Evolutionary conservation across 2,888 invertebrate species (phyloP).

Genomic region (Drosophila picticornis): DNA sequence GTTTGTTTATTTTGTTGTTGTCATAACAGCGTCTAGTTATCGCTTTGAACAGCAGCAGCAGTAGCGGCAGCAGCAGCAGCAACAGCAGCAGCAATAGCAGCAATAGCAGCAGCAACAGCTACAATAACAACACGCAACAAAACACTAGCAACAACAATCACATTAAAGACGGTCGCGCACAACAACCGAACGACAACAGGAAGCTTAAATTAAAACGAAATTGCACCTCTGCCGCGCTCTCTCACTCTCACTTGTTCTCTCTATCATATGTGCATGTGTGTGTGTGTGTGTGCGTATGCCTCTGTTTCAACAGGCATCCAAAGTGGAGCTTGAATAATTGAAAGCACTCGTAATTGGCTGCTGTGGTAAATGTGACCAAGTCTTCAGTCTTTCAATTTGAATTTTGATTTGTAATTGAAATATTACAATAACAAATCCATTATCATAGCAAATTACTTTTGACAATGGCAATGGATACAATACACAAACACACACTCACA

Average conservation of each 20-base stretch:
- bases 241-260: neutral
- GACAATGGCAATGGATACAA: slow-evolving; percentile 14
- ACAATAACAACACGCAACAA: slow-evolving; percentile 31
- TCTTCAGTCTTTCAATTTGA: slow-evolving; percentile 12
- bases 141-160: slow-evolving; percentile 35
- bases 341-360: slow-evolving; percentile 11
- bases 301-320: neutral
- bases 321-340: slow-evolving; percentile 24
- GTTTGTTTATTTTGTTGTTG: slow-evolving; percentile 60
- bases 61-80: slow-evolving; percentile 21
- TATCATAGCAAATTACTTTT: slow-evolving; percentile 46
- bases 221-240: slow-evolving; percentile 17
- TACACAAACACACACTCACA: neutral
- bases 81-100: slow-evolving; percentile 8
- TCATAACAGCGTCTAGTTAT: slow-evolving; percentile 75
- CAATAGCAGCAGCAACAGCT: slow-evolving; percentile 24
- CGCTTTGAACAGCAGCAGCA: slow-evolving; percentile 43
- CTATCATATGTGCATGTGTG: neutral
- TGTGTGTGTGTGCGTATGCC: neutral
- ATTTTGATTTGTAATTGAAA: slow-evolving; percentile 45
- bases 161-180: slow-evolving; percentile 39
- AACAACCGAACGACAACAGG: slow-evolving; percentile 56
- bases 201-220: slow-evolving; percentile 71
- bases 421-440: slow-evolving; percentile 49
- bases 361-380: slow-evolving; percentile 12